These are phyloP conservation scores for Odobenus rosmarus DNA, from an alignment of 2,113 vertebrate genomes.

Conservation along the genomic window DNA sequence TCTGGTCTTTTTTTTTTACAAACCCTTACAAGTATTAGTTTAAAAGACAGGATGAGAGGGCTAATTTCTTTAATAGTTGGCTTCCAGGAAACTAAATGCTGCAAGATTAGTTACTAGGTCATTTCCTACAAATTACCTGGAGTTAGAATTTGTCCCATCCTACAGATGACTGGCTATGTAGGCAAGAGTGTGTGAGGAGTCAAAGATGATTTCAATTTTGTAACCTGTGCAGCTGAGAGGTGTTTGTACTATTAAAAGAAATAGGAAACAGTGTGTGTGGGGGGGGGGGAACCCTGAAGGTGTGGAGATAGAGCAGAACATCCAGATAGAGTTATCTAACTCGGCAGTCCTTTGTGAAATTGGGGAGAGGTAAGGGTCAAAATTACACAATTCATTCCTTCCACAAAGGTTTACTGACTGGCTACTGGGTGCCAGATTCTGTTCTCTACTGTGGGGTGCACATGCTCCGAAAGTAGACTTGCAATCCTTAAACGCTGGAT, in stretches of 20 bases:
- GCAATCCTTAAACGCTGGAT: background rate
- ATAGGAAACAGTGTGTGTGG: background rate
- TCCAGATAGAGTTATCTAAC: background rate
- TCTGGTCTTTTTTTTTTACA: background rate
- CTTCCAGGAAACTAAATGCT: constrained; percentile 11
- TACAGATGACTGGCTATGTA: background rate
- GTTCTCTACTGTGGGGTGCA: background rate
- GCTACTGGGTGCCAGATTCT: background rate
- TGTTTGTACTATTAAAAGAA: background rate
- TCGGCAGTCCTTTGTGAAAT: background rate
- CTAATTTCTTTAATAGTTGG: constrained; percentile 37
- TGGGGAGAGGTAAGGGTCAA: background rate
- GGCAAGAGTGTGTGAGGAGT: background rate
- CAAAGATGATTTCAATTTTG: constrained; percentile 10
- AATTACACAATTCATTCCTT: background rate
- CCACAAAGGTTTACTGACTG: background rate
- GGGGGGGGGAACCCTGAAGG: background rate
- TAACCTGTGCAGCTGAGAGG: constrained; percentile 18
- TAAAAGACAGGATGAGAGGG: background rate
- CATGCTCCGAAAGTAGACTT: background rate
- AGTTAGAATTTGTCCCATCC: background rate
- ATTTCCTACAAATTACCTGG: constrained; percentile 54
- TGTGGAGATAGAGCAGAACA: background rate
- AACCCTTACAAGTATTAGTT: background rate
- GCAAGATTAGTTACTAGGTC: constrained; percentile 14